phyloP scores from a whole-genome alignment of 2,888 invertebrate species.

The Drosophila niveifrons region DNA sequence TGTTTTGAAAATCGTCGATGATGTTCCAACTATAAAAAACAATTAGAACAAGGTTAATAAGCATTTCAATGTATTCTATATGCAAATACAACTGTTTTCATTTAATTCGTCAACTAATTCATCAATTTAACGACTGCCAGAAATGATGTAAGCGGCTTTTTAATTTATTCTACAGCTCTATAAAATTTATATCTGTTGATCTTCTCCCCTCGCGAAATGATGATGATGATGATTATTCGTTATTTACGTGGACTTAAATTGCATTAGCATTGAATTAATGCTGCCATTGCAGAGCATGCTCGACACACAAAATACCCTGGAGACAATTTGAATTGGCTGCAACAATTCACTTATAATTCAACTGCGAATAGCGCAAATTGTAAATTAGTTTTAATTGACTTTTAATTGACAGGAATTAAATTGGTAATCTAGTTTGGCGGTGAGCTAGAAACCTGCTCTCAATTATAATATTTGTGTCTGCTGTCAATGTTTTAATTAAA shows the following conservation, averaged over 20 bases:
- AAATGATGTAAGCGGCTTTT: not conserved
- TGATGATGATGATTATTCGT: slow-evolving; percentile 41
- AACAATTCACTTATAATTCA: not conserved
- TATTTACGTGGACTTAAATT: slow-evolving; percentile 39
- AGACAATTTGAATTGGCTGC: not conserved
- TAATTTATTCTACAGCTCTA: slow-evolving; percentile 20
- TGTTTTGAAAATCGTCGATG: not conserved
- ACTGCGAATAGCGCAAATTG: not conserved
- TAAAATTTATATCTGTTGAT: slow-evolving; percentile 26
- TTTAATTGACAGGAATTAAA: not conserved
- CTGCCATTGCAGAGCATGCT: not conserved
- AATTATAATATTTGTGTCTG: not conserved
- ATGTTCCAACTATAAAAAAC: not conserved
- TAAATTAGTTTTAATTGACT: not conserved
- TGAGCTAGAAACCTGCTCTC: not conserved
- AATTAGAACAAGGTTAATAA: not conserved
- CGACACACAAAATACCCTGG: slow-evolving; percentile 13
- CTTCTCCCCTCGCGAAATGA: not conserved
- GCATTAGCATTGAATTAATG: slow-evolving; percentile 31
- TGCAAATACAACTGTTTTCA: not conserved
- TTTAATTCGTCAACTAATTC: not conserved
- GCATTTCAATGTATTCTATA: not conserved
- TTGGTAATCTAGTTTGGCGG: not conserved
- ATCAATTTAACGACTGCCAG: not conserved
- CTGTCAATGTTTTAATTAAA: not conserved